Evolutionary conservation across 2,888 invertebrate genomes (phyloP), one percentile per base, ranked within the genome.

Genomic region (Danaus chrysippus): DNA sequence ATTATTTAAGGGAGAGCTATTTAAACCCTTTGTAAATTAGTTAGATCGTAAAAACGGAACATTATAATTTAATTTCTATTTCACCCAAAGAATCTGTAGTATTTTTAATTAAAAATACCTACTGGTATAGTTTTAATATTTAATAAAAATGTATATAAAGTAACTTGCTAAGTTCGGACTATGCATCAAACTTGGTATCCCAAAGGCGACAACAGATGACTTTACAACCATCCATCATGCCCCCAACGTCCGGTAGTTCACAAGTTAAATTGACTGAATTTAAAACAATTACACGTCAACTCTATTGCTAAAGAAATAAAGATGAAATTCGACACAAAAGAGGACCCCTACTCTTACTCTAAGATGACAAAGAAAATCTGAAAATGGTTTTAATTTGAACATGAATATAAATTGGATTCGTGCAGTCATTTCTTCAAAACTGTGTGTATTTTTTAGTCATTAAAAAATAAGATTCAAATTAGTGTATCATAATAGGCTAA

Each of bases 1-100:
- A 76, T 79, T 76, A 75, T 75, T 75, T 76, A 72, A 77, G 78
- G 73, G 75, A 75, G 69, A 73, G 61, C 60, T 76, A 78, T 77
- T 81, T 78, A 71, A 76, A 62, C 60, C 65, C 62, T 62, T 49
- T 54, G 54, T 58, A 19, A 60, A 60, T 15, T 58, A 52, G 54
- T 57, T 62, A 54, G 54, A 58, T 66, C 68, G 62, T 66, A 54
- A 64, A 63, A 57, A 59, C 44, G 59, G 55, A 56, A 74, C 56
- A 69, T 72, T 72, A 71, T 70, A 57, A 68, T 65, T 69, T 62
- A 12, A 9, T 58, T n/a, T 17, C 17, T 12, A 54, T 41, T 46
- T 13, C 13, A 23, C 0, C 1, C 12, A 15, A 53, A 17, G 44
- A 34, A 2, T 55, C 42, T 34, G 13, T 42, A 55, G 23, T 34